Conservation (phyloP, 2,888 invertebrate genomes). For the Invenusta paracnida region DNA sequence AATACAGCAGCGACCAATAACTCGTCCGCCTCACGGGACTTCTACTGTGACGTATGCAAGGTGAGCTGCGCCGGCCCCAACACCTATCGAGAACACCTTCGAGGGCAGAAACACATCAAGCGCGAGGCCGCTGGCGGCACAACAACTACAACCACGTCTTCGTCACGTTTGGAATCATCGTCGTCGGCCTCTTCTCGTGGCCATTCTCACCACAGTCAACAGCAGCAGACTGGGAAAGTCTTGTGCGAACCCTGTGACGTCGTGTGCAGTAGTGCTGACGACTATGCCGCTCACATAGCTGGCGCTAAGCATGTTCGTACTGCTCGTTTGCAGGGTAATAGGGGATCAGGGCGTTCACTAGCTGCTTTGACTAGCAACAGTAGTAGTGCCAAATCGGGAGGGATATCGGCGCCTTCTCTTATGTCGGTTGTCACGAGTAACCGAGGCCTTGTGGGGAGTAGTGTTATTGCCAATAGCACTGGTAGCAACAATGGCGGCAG, state of each 20-base stretch:
- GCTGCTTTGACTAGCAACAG: too few species aligned
- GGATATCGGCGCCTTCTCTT: constrained; percentile 91
- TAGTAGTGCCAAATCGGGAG: constrained; percentile 67
- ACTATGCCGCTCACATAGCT: constrained; percentile 92
- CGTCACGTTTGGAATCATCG: too few species aligned
- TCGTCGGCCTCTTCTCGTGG: too few species aligned
- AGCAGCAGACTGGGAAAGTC: too few species aligned
- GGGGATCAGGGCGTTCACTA: neutral
- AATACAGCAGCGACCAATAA: too few species aligned
- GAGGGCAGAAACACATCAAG: constrained; percentile 97
- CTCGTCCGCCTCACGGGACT: too few species aligned
- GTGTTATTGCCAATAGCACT: neutral
- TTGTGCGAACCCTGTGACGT: constrained; percentile 96
- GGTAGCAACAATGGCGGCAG: neutral
- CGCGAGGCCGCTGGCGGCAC: constrained; percentile 89
- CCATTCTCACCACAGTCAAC: too few species aligned
- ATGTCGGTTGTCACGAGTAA: constrained; percentile 82
- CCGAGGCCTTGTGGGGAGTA: neutral
- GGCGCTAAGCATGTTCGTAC: constrained; percentile 93
- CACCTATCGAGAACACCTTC: constrained; percentile 89
- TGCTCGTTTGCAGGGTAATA: constrained; percentile 77
- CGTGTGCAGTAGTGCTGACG: constrained; percentile 94
- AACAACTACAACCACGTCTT: too few species aligned
- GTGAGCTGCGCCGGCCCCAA: constrained; percentile 86
- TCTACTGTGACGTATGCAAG: constrained; percentile 97